Percentiles rank a stretch among this genome's conserved stretches.
Evolutionary conservation across 2,797 vertebrate genomes (phyloP).

Genomic region (Scolopax bukidnonensis): DNA sequence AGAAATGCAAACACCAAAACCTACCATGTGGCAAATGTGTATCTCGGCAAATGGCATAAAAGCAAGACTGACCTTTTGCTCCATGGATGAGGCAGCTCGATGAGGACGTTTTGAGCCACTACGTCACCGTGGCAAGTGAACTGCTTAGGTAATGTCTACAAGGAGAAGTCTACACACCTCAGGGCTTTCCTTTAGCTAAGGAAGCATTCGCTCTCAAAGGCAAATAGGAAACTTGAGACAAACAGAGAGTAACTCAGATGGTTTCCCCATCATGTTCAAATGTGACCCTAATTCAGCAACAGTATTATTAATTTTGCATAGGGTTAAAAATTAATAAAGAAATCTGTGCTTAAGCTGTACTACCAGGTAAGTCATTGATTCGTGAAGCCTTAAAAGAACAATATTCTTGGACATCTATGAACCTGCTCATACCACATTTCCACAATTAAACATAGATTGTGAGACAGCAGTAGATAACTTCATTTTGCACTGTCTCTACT

Average conservation of each 20-base stretch:
- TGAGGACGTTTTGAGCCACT: neutral
- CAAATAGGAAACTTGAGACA: neutral
- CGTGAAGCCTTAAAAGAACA: neutral
- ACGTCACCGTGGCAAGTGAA: neutral
- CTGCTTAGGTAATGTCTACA: neutral
- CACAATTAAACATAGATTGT: neutral
- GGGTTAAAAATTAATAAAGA: neutral
- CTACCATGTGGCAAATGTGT: neutral
- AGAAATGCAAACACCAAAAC: neutral
- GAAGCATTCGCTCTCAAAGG: neutral
- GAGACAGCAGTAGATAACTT: neutral
- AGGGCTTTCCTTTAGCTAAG: neutral
- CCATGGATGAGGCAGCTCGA: neutral
- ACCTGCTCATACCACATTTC: neutral
- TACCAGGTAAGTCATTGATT: neutral
- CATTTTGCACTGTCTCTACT: neutral
- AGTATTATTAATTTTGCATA: neutral
- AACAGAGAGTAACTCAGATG: neutral
- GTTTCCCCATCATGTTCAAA: neutral
- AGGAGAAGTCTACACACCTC: neutral
- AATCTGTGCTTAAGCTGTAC: neutral
- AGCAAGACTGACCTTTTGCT: neutral
- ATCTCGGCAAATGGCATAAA: neutral
- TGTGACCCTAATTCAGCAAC: neutral
- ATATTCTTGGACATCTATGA: neutral